Evolutionary conservation across 2,888 invertebrate species (phyloP).

Genomic region (Habroteleia sp.): DNA sequence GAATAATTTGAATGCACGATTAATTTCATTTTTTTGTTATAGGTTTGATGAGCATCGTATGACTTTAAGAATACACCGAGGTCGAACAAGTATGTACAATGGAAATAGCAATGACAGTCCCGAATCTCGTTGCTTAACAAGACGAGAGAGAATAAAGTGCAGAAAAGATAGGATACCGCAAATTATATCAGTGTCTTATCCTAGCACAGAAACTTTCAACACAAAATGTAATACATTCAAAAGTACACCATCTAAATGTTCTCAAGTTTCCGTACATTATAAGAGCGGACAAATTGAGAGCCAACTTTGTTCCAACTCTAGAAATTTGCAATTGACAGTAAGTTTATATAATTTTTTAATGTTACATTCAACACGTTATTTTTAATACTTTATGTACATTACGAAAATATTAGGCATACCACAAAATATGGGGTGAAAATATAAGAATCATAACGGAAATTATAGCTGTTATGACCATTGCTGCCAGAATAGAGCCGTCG

Average conservation of each 20-base stretch:
- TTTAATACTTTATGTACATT: no score
- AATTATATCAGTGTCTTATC: conserved; percentile 93
- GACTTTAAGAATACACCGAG: conserved; percentile 94
- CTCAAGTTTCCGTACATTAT: conserved; percentile 77
- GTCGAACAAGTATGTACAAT: conserved; percentile 85
- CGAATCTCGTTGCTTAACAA: conserved; percentile 81
- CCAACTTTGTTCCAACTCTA: conserved; percentile 75
- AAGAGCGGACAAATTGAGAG: conserved; percentile 78
- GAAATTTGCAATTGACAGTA: conserved; percentile 77
- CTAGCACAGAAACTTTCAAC: conserved; percentile 85
- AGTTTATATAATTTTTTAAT: conserved; percentile 58
- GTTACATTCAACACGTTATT: no score
- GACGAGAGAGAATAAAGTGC: conserved; percentile 89
- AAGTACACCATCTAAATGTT: conserved; percentile 76
- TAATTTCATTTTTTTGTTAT: conserved; percentile 79
- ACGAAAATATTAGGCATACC: no score
- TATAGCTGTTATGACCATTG: no score
- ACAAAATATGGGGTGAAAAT: no score
- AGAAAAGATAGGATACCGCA: no score
- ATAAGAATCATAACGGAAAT: no score
- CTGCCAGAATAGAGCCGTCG: no score
- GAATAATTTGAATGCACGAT: no score
- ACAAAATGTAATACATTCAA: conserved; percentile 78
- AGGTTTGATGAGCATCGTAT: conserved; percentile 95
- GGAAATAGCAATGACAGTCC: conserved; percentile 78